Conservation (phyloP, 2,113 vertebrate species). For the Anolis sagrei region DNA sequence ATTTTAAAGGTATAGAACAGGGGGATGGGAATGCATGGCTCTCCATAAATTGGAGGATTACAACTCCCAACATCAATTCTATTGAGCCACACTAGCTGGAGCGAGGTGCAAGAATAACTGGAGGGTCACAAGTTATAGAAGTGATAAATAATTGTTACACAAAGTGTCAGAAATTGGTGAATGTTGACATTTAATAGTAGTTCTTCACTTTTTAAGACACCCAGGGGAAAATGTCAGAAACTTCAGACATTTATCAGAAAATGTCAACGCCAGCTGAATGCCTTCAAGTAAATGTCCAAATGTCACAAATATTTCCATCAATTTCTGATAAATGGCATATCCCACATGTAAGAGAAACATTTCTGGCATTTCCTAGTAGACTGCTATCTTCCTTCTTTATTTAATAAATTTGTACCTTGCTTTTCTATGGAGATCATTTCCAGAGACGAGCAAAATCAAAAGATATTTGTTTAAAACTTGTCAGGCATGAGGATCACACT, state of each 20-base stretch:
- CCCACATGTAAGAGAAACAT: neutral
- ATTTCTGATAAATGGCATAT: neutral
- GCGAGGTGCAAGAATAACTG: neutral
- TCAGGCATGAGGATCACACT: neutral
- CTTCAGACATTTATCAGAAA: slow-evolving; percentile 9
- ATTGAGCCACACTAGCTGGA: neutral
- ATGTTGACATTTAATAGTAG: neutral
- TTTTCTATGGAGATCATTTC: neutral
- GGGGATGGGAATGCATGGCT: neutral
- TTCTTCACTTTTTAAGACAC: slow-evolving; percentile 1
- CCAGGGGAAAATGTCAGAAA: neutral
- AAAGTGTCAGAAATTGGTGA: neutral
- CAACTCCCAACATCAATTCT: neutral
- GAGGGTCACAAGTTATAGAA: neutral
- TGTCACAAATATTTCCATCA: neutral
- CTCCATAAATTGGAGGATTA: neutral
- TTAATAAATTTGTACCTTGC: neutral
- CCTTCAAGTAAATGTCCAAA: neutral
- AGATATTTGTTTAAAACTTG: neutral
- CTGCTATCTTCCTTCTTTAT: neutral
- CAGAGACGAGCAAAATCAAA: neutral
- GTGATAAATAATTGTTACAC: neutral
- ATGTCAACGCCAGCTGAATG: neutral
- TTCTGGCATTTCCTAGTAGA: neutral
- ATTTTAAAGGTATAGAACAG: neutral